Percentiles rank a stretch among this genome's conserved stretches.
Evolutionary conservation across 2,888 invertebrate genomes (phyloP).

Genomic region (Brassicogethes aeneus): DNA sequence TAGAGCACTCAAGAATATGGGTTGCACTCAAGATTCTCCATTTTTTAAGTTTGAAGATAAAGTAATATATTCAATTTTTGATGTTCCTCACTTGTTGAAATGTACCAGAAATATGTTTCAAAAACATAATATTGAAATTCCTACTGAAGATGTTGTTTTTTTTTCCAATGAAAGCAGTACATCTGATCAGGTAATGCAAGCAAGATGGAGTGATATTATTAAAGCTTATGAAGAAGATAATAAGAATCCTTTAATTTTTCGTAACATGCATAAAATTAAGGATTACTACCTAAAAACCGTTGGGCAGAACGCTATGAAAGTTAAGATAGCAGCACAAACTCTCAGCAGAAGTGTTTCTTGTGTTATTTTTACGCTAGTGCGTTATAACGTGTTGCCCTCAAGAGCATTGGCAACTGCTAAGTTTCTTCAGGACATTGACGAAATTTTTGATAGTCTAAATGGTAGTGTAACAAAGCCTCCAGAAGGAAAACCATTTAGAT

Average conservation of each 20-base stretch:
- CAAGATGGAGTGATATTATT: constrained; percentile 7
- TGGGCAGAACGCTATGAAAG: not conserved
- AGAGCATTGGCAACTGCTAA: constrained; percentile 10
- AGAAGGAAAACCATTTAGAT: constrained; percentile 10
- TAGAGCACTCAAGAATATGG: constrained; percentile 6
- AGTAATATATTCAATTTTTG: not conserved
- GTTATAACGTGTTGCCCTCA: no score
- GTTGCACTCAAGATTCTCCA: not conserved
- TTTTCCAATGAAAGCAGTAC: no score
- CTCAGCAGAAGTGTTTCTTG: constrained; percentile 10
- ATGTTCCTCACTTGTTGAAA: not conserved
- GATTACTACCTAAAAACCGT: not conserved
- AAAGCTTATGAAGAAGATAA: constrained; percentile 10
- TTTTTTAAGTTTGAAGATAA: no score
- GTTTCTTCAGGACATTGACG: constrained; percentile 16
- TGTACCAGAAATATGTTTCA: not conserved
- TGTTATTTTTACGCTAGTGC: constrained; percentile 13
- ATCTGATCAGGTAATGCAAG: constrained; percentile 3
- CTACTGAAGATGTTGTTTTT: no score
- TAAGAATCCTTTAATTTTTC: constrained; percentile 10
- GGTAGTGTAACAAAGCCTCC: constrained; percentile 9
- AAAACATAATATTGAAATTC: not conserved
- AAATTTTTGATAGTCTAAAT: constrained; percentile 20
- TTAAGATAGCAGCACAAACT: constrained; percentile 5
- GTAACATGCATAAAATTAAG: constrained; percentile 15